Evolutionary conservation across 2,797 vertebrate species (phyloP).

Genomic region (Atherinosoma microstoma): DNA sequence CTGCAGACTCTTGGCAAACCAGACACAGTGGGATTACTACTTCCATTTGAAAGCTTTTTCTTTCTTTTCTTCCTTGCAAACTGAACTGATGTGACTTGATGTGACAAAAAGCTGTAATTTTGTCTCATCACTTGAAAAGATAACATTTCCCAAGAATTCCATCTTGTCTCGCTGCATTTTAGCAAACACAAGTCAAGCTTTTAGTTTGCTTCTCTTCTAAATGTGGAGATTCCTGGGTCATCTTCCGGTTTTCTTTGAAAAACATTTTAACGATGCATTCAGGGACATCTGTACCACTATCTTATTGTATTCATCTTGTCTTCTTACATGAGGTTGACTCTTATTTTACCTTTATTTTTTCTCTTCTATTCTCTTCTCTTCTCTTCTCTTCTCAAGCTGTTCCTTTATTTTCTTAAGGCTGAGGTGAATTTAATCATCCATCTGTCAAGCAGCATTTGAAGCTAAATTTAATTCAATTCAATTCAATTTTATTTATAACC

Average conservation of each 20-base stretch:
- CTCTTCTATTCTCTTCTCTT: no score
- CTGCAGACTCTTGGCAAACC: background rate
- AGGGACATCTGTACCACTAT: background rate
- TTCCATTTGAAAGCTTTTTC: constrained; percentile 6
- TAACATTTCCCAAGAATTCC: constrained; percentile 2
- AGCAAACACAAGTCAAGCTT: background rate
- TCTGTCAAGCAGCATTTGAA: no score
- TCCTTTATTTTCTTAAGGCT: no score
- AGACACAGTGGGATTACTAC: background rate
- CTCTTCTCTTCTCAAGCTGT: no score
- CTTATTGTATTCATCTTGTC: no score
- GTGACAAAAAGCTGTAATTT: constrained; percentile 26
- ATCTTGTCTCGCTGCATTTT: constrained; percentile 2
- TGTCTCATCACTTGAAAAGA: constrained; percentile 14
- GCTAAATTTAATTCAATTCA: no score
- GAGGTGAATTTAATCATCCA: no score
- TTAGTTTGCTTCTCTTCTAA: constrained; percentile 1
- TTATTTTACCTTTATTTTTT: no score
- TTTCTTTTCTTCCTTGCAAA: background rate
- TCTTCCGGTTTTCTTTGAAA: background rate
- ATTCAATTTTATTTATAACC: no score
- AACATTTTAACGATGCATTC: background rate
- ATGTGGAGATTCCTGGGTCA: background rate
- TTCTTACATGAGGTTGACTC: no score
- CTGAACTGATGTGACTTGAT: constrained; percentile 7